phyloP scores from a whole-genome alignment of 2,797 vertebrate species.

The Ptychobarbus kaznakovi region DNA sequence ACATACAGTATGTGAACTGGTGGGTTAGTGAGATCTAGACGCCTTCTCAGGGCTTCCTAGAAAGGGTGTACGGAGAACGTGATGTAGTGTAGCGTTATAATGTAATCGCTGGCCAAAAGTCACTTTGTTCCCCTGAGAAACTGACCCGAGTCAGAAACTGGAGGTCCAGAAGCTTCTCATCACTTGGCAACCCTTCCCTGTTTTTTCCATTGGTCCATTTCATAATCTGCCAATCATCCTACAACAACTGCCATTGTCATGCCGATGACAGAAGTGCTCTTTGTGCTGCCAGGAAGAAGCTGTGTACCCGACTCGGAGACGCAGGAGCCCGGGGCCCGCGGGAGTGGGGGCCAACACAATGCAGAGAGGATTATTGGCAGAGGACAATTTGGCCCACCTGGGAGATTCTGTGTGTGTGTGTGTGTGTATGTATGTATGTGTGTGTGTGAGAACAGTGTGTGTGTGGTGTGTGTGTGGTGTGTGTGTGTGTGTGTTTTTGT shows the following conservation, averaged over 20 bases:
- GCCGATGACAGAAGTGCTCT: conserved; percentile 70
- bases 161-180: conserved; percentile 58
- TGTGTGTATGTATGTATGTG: background rate
- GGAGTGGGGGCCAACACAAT: conserved; percentile 65
- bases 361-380: conserved; percentile 69
- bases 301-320: conserved; percentile 75
- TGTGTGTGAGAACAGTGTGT: too few species aligned
- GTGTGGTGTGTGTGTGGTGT: too few species aligned
- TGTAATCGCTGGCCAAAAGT: conserved; percentile 29
- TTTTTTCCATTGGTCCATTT: conserved; percentile 72
- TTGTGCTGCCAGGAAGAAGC: conserved; percentile 76
- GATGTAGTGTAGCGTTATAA: conserved; percentile 4
- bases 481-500: too few species aligned
- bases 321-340: conserved; percentile 66
- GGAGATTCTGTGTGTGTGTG: conserved; percentile 18
- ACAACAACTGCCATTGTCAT: conserved; percentile 69
- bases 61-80: background rate
- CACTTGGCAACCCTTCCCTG: conserved; percentile 64
- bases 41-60: background rate
- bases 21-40: background rate
- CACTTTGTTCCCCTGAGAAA: conserved; percentile 48
- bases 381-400: conserved; percentile 67
- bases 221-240: conserved; percentile 76
- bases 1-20: conserved; percentile 42
- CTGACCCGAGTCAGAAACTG: conserved; percentile 58